A percentile compares a stretch with the other conserved stretches of the same genome.
phyloP scores from a whole-genome alignment of 2,888 invertebrate species.

The Eulithis testata region DNA sequence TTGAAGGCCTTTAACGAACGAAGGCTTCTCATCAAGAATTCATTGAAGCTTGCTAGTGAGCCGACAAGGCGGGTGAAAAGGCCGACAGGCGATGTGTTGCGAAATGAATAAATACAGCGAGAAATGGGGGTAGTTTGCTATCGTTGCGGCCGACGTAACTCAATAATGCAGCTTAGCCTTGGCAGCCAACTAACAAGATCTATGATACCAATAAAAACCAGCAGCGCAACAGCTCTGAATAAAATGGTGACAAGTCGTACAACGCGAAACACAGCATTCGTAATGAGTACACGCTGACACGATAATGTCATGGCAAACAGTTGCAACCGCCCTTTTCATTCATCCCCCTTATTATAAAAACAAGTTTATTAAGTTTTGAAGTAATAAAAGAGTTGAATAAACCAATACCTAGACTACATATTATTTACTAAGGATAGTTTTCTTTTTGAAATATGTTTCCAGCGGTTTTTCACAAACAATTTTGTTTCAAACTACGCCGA shows the following conservation, averaged over 20 bases:
- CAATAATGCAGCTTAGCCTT: conserved; percentile 70
- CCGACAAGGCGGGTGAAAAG: conserved; percentile 72
- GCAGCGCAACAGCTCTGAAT: conserved; percentile 47
- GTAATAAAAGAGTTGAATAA: not conserved
- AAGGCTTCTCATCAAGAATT: conserved; percentile 75
- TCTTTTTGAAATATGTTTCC: not conserved
- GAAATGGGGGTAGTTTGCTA: conserved; percentile 81
- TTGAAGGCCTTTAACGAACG: conserved; percentile 81
- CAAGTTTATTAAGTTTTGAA: conserved; percentile 4
- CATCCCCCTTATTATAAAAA: conserved; percentile 53
- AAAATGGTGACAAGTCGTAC: conserved; percentile 53
- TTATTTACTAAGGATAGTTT: not conserved
- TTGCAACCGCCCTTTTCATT: conserved; percentile 67
- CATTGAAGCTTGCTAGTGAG: conserved; percentile 74
- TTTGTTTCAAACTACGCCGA: conserved; percentile 10
- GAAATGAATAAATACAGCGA: conserved; percentile 83
- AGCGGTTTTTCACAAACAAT: not conserved
- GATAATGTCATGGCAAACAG: conserved; percentile 79
- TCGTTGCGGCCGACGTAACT: conserved; percentile 69
- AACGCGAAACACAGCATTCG: conserved; percentile 69
- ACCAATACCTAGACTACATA: not conserved
- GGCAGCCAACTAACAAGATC: conserved; percentile 41
- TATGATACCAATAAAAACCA: not conserved
- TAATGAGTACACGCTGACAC: conserved; percentile 73
- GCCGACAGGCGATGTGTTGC: conserved; percentile 80